Evolutionary conservation across 2,113 vertebrate species (phyloP).

Genomic region (Centropristis striata): DNA sequence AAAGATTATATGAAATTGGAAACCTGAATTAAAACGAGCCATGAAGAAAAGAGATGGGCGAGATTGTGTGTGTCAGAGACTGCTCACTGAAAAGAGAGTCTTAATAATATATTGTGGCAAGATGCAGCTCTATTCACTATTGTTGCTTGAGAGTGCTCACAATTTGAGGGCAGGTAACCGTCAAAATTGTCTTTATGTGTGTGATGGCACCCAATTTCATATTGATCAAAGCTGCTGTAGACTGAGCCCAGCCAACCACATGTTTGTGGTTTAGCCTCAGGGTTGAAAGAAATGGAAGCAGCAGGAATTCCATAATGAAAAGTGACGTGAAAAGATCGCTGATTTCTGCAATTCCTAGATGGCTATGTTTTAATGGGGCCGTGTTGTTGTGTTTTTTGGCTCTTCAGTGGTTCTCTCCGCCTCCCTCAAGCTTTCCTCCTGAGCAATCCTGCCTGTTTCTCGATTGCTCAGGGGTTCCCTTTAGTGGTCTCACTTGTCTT

Average conservation of each 20-base stretch:
- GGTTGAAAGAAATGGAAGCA: neutral
- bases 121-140: neutral
- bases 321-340: neutral
- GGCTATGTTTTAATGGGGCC: neutral
- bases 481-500: conserved; percentile 4
- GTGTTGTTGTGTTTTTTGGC: neutral
- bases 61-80: neutral
- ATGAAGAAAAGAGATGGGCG: neutral
- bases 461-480: neutral
- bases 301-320: neutral
- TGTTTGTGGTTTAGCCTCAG: neutral
- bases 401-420: conserved; percentile 13
- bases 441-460: conserved; percentile 2
- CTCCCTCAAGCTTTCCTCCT: conserved; percentile 2
- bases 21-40: neutral
- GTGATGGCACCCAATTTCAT: conserved; percentile 6
- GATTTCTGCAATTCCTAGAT: neutral
- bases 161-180: neutral
- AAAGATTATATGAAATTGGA: neutral
- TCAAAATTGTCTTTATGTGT: neutral
- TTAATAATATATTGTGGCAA: neutral
- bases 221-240: neutral
- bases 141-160: neutral
- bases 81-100: neutral
- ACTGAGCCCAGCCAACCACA: neutral